Base-by-base conservation (phyloP, 2,113 vertebrate species). In the Brachyhypopomus gauderio region DNA sequence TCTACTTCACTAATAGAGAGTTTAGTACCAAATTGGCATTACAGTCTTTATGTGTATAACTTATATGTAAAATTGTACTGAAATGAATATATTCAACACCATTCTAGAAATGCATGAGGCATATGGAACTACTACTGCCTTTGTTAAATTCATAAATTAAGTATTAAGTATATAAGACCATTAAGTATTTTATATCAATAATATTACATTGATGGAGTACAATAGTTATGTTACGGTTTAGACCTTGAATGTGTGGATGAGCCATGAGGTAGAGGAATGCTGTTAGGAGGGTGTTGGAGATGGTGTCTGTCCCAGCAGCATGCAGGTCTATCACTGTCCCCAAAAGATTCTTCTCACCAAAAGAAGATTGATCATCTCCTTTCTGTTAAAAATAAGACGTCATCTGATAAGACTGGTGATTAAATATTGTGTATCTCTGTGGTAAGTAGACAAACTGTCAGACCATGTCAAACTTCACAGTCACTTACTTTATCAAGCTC, bases 221-320 rank as follows among this genome's bases (percentile, higher is more conserved):
- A 41, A 1, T 27, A n/a, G 48, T 5, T 56, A 25, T 8, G 16
- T n/a, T 62, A 30, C 16, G 12, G n/a, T 22, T 41, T 20, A 45
- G 52, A 94, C 93, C 92, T 88, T 94, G 94, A 38, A 93, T 83
- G 74, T 92, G 89, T 0, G 91, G 93, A 14, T 93, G 0, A 0
- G 23, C 1, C 11, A 85, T 89, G 91, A 94, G 88, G 5, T 83
- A 94, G 0, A 95, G 86, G 52, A 95, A 62, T 38, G 75, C 92
- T 93, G 92, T 94, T 66, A 88, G 89, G 4, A 94, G 14, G 0
- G 92, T 94, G 0, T 91, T 88, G 1, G 93, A 89, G 0, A 91
- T 92, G 41, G 93, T 94, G 84, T 94, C 93, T 0, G 92, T 93
- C 17, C 93, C 93, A 0, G 91, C 93, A 0, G 91, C 66, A 19